Conservation (phyloP, 1,140 invertebrate species). For the Brachionus asplanchnoidis region DNA sequence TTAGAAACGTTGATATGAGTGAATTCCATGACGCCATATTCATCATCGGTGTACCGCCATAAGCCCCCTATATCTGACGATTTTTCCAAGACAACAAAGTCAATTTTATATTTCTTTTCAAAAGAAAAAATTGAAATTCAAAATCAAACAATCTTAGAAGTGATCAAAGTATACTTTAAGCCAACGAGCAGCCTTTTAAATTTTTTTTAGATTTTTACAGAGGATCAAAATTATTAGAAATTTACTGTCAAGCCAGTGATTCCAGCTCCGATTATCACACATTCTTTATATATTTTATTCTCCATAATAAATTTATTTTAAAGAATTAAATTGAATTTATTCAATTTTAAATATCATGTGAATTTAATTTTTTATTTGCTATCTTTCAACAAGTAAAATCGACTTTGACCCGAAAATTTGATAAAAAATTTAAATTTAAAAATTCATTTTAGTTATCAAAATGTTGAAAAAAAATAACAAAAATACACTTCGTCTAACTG, state of each 20-base stretch:
- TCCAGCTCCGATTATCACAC: conserved; percentile 53
- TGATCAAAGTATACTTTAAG: conserved; percentile 13
- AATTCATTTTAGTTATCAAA: neutral
- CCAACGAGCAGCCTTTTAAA: conserved; percentile 12
- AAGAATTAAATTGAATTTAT: neutral
- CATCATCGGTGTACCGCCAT: conserved; percentile 52
- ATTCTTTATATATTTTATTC: conserved; percentile 44
- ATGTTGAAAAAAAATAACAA: neutral
- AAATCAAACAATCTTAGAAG: neutral
- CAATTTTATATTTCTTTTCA: conserved; percentile 48
- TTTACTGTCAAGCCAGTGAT: conserved; percentile 51
- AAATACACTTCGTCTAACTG: neutral
- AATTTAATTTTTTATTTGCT: neutral
- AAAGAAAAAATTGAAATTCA: conserved; percentile 25
- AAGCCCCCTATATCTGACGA: conserved; percentile 52
- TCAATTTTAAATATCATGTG: neutral
- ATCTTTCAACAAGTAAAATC: neutral
- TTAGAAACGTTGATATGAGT: conserved; percentile 56
- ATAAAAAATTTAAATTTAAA: neutral
- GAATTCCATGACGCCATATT: conserved; percentile 55
- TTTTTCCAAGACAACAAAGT: conserved; percentile 48
- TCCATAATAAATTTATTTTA: neutral
- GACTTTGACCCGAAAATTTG: neutral
- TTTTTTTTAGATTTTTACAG: neutral
- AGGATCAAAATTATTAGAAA: neutral